Percentiles rank a stretch among this genome's conserved stretches.
Conservation (phyloP, 1,140 invertebrate species). For the Conus ventricosus region DNA sequence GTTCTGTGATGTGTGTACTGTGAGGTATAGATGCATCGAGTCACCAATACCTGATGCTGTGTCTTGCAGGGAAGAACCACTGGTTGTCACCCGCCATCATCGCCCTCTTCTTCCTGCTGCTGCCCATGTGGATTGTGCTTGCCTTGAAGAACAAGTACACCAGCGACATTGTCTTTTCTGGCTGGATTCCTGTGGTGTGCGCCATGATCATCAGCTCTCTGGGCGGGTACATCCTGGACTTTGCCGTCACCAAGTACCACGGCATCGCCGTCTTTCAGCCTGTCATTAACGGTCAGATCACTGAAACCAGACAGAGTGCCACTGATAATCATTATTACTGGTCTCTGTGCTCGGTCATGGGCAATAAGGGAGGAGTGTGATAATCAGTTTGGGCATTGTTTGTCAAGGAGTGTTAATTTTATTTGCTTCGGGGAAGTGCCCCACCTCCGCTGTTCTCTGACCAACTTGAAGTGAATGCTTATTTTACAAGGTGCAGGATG, state of each 20-base stretch:
- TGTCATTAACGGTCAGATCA: slow-evolving; percentile 73
- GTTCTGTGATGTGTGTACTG: too few species aligned
- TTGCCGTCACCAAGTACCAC: slow-evolving; percentile 68
- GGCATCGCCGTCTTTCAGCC: slow-evolving; percentile 75
- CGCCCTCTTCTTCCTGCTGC: slow-evolving; percentile 72
- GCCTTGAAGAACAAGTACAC: slow-evolving; percentile 74
- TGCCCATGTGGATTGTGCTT: slow-evolving; percentile 74
- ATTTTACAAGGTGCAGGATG: too few species aligned
- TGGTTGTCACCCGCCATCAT: slow-evolving; percentile 84
- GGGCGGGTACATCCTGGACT: slow-evolving; percentile 74
- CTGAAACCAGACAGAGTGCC: too few species aligned
- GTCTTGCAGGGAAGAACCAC: slow-evolving; percentile 57
- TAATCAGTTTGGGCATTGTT: neutral
- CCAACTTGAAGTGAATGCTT: too few species aligned
- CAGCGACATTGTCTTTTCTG: slow-evolving; percentile 73
- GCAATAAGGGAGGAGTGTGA: too few species aligned
- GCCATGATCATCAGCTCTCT: slow-evolving; percentile 74
- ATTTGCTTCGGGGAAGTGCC: too few species aligned
- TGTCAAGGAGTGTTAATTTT: too few species aligned
- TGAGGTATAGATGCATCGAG: too few species aligned
- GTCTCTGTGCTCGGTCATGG: too few species aligned
- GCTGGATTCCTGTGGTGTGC: slow-evolving; percentile 76
- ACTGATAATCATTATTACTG: too few species aligned
- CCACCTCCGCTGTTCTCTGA: too few species aligned
- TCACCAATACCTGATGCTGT: neutral